Evolutionary conservation across 2,888 invertebrate species (phyloP), one percentile per base, ranked within the genome.

Genomic region (Galerucella nymphaeae): DNA sequence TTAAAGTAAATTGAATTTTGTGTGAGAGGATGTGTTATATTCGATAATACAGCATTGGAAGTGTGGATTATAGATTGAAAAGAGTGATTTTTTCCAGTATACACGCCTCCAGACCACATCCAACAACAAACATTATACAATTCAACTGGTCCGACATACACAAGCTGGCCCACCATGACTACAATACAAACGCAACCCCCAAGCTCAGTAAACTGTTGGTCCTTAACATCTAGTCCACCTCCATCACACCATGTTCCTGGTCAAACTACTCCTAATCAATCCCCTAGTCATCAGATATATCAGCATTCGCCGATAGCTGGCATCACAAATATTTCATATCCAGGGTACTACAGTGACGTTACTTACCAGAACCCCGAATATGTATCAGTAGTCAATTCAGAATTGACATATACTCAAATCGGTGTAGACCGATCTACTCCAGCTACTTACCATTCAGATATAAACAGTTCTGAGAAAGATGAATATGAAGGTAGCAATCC

Each of bases 81-180:
- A n/a, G n/a, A n/a, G n/a, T n/a, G n/a, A n/a, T 38, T 9, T 20
- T 65, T 83, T 83, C 57, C 74, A 87, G 87, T 85, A 11, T 87
- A 87, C 77, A 86, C 84, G 71, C 86, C 87, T 4, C 86, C 87
- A 20, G 87, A 87, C 14, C 87, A 87, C 77, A 80, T 86, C 14
- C 86, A 87, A 74, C 86, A 87, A 76, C 86, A 86, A 77, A 78
- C 84, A 10, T 73, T 84, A 14, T 78, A 80, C 74, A 85, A 83
- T 75, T 80, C 81, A 38, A 75, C 83, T 2, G 80, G 81, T 10
- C 79, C 84, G 6, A 83, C 86, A 0, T 87, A 86, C 80, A 79
- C 86, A 5, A 84, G 83, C 67, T 87, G 87, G 87, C 83, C 87
- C 1, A 78, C 85, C 18, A 80, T 84, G 76, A 80, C 83, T 4